Percentiles rank a stretch among this genome's conserved stretches.
Conservation (phyloP, 2,113 vertebrate genomes). For the Tamias sibiricus region DNA sequence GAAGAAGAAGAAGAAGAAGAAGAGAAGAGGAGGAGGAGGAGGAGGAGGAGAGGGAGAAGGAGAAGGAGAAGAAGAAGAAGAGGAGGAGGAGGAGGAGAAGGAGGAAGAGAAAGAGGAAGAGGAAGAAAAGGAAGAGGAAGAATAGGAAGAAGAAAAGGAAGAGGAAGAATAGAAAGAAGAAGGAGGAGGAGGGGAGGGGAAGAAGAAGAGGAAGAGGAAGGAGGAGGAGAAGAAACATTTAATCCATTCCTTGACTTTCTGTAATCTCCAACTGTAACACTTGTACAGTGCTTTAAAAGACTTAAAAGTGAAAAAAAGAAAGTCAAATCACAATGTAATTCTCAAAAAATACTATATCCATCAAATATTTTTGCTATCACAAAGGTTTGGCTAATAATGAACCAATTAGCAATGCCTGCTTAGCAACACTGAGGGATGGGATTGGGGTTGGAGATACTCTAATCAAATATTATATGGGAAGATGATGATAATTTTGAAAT, state of each 20-base stretch:
- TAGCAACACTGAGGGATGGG: accelerated
- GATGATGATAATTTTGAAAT: background rate
- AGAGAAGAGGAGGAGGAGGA: no score
- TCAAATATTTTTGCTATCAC: background rate
- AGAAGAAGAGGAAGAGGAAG: no score
- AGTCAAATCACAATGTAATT: background rate
- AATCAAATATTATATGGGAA: background rate
- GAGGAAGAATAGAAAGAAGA: no score
- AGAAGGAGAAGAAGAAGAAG: no score
- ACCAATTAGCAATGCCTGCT: background rate
- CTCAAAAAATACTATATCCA: background rate
- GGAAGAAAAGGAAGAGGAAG: no score
- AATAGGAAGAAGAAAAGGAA: no score
- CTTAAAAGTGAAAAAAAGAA: background rate
- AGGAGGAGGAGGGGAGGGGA: no score
- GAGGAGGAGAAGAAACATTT: no score
- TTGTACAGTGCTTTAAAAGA: background rate
- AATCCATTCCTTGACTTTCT: background rate
- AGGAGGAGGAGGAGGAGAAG: no score
- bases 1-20: no score
- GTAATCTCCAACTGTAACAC: slow-evolving; percentile 40
- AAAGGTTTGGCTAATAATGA: background rate
- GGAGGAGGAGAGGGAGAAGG: no score
- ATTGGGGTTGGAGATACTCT: background rate
- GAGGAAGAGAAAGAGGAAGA: no score